phyloP scores from a whole-genome alignment of 2,113 vertebrate genomes.

The Cranoglanis bouderius region DNA sequence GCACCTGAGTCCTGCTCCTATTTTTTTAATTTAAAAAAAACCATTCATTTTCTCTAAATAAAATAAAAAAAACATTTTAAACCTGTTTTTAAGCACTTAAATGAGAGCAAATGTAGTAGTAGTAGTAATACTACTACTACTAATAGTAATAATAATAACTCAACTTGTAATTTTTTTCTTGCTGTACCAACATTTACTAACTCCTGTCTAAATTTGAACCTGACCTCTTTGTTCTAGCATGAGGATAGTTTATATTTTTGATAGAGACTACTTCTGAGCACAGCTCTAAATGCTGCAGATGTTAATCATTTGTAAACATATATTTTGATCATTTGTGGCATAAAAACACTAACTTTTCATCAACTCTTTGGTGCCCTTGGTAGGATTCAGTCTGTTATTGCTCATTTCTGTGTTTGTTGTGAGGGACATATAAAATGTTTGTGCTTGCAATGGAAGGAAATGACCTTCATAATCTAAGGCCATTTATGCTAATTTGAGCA shows the following conservation, averaged over 20 bases:
- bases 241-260: neutral
- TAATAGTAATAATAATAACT: neutral
- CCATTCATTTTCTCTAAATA: neutral
- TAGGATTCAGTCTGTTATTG: constrained; percentile 40
- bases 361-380: constrained; percentile 39
- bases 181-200: neutral
- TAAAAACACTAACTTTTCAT: constrained; percentile 42
- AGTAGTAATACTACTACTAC: neutral
- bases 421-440: constrained; percentile 59
- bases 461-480: constrained; percentile 85
- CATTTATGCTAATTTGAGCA: constrained; percentile 96
- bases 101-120: neutral
- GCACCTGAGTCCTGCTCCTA: constrained; percentile 57
- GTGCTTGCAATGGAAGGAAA: constrained; percentile 76
- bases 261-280: neutral
- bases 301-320: neutral
- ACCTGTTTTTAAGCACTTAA: neutral
- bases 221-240: neutral
- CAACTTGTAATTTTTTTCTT: neutral
- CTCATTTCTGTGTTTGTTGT: constrained; percentile 47
- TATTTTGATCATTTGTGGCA: neutral
- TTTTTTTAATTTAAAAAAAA: too few relatives aligned
- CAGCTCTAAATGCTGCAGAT: neutral
- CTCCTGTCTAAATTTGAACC: neutral
- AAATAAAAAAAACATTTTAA: neutral